Evolutionary conservation across 2,797 vertebrate species (phyloP), one percentile per base, ranked within the genome.

Genomic region (Lacerta agilis): DNA sequence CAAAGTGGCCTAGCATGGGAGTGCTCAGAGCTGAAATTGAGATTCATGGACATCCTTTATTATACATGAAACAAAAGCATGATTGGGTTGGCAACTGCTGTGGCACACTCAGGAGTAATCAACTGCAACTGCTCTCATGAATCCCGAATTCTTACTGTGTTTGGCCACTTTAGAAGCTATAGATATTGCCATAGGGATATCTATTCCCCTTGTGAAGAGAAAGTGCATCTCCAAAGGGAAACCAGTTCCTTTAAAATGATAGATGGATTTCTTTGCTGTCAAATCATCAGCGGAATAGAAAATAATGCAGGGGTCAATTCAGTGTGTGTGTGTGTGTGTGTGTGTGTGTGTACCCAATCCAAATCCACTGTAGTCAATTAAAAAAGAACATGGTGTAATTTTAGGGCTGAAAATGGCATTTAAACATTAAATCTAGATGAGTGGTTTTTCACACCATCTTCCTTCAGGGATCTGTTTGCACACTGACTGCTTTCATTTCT

Each of bases 301-400:
- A 41, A 69, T 33, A 83, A 89, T 78, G 2, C 45, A 33, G 4
- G 38, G 15, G 13, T 18, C 27, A 67, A 67, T 6, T 82, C 49
- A 33, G 25, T 71, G 29, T 64, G 10, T 33, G 33, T 49, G 45
- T 49, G 43, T 43, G 25, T 18, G 61, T 38, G 71, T 71, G 29
- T 49, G 11, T 33, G 33, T 36, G 33, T 17, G 61, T 64, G 20
- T 18, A 64, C 83, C 86, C 79, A 36, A 90, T 86, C 2, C 2
- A 0, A 2, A 17, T 86, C 87, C 85, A 69, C 61, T 90, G 66
- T 91, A 93, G 86, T 87, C 67, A 66, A 2, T 88, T 87, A 66
- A 64, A 66, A 64, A 81, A 87, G 11, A 33, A 49, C 45, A n/a
- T 61, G 38, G 27, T 79, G 45, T 13, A 10, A 18, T 55, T 78